phyloP scores from a whole-genome alignment of 2,113 vertebrate genomes.

The Chamaea fasciata region DNA sequence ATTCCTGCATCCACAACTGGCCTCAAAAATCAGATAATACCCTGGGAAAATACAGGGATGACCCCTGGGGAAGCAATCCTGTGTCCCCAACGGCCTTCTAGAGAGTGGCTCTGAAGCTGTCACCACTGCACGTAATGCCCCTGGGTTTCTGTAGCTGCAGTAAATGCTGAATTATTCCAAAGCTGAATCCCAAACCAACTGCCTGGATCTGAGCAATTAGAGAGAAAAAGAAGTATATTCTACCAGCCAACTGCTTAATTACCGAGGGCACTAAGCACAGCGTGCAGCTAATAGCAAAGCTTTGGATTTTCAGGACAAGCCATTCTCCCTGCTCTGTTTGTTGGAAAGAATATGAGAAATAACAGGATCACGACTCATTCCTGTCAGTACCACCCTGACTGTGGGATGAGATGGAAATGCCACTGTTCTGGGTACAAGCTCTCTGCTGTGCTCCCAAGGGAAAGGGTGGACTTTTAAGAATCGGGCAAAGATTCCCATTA shows the following conservation, averaged over 20 bases:
- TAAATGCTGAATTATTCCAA: background rate
- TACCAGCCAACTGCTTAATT: background rate
- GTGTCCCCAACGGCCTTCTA: background rate
- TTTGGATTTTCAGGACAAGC: background rate
- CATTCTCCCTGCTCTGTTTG: background rate
- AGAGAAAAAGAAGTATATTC: background rate
- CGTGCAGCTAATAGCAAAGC: background rate
- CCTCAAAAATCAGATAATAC: conserved; percentile 33
- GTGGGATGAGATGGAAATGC: background rate
- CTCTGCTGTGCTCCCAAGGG: background rate
- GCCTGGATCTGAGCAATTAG: background rate
- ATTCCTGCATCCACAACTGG: background rate
- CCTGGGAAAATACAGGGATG: conserved; percentile 46
- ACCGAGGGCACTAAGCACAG: background rate
- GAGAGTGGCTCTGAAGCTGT: background rate
- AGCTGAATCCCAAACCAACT: background rate
- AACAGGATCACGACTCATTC: background rate
- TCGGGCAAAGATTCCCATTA: background rate
- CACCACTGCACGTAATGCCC: rapidly evolving
- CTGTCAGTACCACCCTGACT: rapidly evolving
- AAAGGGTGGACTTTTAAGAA: background rate
- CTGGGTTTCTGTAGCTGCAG: background rate
- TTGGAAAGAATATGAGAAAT: background rate
- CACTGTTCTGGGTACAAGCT: background rate
- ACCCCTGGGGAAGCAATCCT: background rate